These are phyloP conservation scores for Procambarus clarkii DNA, from an alignment of 1,140 invertebrate genomes.

Conservation along the genomic window DNA sequence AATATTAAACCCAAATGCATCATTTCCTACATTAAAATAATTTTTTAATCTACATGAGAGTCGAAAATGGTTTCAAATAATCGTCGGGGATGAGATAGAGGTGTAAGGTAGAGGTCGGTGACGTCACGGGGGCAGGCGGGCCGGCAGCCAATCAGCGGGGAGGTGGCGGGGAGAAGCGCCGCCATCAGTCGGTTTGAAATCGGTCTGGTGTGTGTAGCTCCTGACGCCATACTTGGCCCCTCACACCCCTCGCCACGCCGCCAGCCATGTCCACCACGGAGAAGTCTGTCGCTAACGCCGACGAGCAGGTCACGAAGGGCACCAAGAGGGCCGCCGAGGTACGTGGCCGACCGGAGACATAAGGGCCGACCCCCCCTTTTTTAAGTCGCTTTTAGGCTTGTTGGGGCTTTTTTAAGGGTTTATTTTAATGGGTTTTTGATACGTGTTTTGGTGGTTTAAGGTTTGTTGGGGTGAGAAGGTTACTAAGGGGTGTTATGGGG, in stretches of 20 bases:
- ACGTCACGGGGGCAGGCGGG: slow-evolving; percentile 53
- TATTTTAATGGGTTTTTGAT: not conserved
- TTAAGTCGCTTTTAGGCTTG: too few species aligned
- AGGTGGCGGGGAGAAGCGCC: slow-evolving; percentile 52
- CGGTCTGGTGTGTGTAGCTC: slow-evolving; percentile 77
- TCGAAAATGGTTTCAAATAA: slow-evolving; percentile 29
- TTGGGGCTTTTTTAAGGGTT: not conserved
- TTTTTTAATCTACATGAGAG: not conserved
- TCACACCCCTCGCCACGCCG: slow-evolving; percentile 80
- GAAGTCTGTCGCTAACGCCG: slow-evolving; percentile 64
- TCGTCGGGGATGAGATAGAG: not conserved
- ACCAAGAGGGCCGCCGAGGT: slow-evolving; percentile 91
- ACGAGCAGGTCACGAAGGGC: slow-evolving; percentile 88
- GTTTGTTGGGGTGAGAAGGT: too few species aligned
- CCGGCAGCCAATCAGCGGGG: slow-evolving; percentile 62
- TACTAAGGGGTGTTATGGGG: too few species aligned
- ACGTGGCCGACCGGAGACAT: slow-evolving; percentile 59
- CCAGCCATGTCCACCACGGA: slow-evolving; percentile 72
- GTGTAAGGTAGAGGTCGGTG: slow-evolving; percentile 18
- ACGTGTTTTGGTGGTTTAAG: too few species aligned
- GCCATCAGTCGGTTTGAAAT: slow-evolving; percentile 75
- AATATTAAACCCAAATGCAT: not conserved
- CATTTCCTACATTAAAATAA: too few species aligned
- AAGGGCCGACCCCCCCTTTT: not conserved
- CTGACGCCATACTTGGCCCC: slow-evolving; percentile 74